Base-by-base conservation (phyloP, 2,888 invertebrate species). In the Melanostoma scalare region DNA sequence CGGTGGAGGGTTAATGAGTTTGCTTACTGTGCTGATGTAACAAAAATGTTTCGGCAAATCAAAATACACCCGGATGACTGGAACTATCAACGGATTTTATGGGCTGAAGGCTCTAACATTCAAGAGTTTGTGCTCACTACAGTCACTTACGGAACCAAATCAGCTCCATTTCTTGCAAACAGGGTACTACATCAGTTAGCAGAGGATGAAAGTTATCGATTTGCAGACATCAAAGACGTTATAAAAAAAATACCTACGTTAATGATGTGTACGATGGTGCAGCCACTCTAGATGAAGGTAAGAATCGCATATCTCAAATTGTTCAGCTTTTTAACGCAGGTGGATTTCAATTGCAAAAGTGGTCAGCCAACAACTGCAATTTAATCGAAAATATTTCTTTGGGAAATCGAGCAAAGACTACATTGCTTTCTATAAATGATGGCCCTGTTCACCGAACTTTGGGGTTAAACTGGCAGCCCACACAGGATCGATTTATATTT, bases 401-500 rank as follows among this genome's bases (percentile, higher is more conserved):
- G 3, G 10, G 63, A 36, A 6, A 48, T 8, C 31, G 33, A 33
- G 33, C 5, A 9, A 10, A 50, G 50, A 30, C 31, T 9, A 50
- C 55, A 42, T 46, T 53, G n/a, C 36, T 65, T 20, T 36, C n/a
- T 56, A 76, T 69, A 5, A 38, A 8, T 3, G 67, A 78, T 9
- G 35, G 44, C 42, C 67, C 42, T 33, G 46, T 67, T 8, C 60
- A 56, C 46, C 63, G 50, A 2, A 58, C 58, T 3, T 48, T 67
- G 8, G 55, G 55, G 8, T 55, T 65, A n/a, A 58, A 58, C 33
- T 68, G 74, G 73, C 60, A 79, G 10, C 40, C 73, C 31, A 48
- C 33, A 52, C 10, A 10, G 42, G 65, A 78, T 58, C 56, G 58
- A 6, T 78, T 73, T 33, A 58, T 73, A n/a, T 73, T 79, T 38